phyloP scores from a whole-genome alignment of 2,113 vertebrate species.

The Glareola pratincola region DNA sequence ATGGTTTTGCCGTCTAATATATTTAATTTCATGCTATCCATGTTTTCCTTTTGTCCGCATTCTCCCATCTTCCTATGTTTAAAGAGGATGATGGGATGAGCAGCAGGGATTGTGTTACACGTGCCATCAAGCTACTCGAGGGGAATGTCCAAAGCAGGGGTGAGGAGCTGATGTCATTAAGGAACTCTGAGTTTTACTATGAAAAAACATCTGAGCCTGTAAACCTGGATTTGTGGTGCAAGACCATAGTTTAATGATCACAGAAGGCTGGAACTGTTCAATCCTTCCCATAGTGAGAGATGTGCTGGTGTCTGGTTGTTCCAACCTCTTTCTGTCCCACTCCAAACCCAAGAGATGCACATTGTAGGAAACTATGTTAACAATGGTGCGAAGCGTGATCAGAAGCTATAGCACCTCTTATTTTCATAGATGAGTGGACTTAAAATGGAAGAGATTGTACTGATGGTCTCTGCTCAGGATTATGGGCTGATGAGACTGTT shows the following conservation, averaged over 20 bases:
- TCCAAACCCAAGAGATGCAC: not conserved
- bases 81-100: not conserved
- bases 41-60: not conserved
- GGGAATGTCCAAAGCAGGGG: not conserved
- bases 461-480: not conserved
- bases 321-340: not conserved
- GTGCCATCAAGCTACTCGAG: accelerated
- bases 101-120: not conserved
- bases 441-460: not conserved
- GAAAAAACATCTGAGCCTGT: not conserved
- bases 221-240: not conserved
- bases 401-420: not conserved
- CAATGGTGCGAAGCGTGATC: not conserved
- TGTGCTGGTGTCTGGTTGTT: not conserved
- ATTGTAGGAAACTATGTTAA: not conserved
- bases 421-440: not conserved
- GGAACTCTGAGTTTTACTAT: not conserved
- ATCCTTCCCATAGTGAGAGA: not conserved
- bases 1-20: not conserved
- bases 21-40: not conserved
- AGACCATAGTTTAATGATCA: not conserved
- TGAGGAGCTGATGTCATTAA: not conserved
- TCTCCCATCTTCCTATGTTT: not conserved
- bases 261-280: not conserved
- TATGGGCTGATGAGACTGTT: not conserved